Base-by-base conservation (phyloP, 1,140 invertebrate genomes). In the Drusus annulatus region DNA sequence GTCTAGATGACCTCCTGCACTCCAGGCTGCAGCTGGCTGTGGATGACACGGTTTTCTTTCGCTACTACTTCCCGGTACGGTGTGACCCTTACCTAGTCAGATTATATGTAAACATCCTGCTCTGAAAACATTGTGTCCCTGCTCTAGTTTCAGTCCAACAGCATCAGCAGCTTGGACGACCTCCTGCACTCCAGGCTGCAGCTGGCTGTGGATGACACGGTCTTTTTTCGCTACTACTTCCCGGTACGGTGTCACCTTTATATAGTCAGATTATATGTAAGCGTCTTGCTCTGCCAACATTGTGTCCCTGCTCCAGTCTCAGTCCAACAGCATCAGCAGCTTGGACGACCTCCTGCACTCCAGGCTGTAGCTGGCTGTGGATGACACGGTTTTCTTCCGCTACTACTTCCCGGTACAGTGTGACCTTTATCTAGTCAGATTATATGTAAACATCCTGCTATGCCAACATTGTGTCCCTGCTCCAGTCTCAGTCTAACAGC, bases 211-310 rank as follows among this genome's bases (percentile, higher is more conserved):
- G 86, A 90, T 51, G 90, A 92, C 83, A 87, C 85, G 54, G 84
- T 89, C 23, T 91, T 90, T 82, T 90, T 89, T 81, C 86, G 86
- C 31, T 86, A 91, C 81, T 92, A 90, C 80, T 91, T 92, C 79
- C 85, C 87, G 71, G 93, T 93, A 86, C 17, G 56, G 19, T 28
- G 3, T 68, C 2, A 28, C 50, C 16, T 23, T 25, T 1, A 25
- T 8, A 3, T 5, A 45, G 5, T 19, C 16, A 68, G 19, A n/a
- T 68, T n/a, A 19, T 17, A 8, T 63, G n/a, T 93, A 93, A 82
- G 91, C 91, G 0, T 92, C 92, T 0, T 93, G 93, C 82, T 91
- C 92, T 3, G 93, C 93, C 0, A 93, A 93, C 80, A 94, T 93
- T 31, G 92, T 93, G 0, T 91, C 92, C 8, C 84, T 94, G 1